Conservation (phyloP, 2,888 invertebrate species). For the Chaetogeoica ovagalla region DNA sequence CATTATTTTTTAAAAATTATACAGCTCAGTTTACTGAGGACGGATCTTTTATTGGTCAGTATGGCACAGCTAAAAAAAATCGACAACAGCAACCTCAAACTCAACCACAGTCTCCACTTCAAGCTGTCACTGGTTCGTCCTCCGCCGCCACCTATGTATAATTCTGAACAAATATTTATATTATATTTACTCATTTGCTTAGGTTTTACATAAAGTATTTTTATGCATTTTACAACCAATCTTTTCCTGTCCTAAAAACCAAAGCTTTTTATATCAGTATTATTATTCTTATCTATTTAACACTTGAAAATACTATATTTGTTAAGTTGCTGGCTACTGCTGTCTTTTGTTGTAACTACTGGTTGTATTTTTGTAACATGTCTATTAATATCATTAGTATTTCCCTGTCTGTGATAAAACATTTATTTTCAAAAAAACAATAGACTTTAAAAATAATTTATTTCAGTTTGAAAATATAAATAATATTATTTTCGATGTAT, state of each 20-base stretch:
- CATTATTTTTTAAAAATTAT: conserved; percentile 58
- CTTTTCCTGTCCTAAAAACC: conserved; percentile 25
- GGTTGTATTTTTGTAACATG: conserved; percentile 52
- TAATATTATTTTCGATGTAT: conserved; percentile 32
- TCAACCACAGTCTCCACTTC: conserved; percentile 40
- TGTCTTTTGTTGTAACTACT: conserved; percentile 40
- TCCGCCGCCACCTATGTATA: conserved; percentile 49
- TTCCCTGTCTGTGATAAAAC: conserved; percentile 49
- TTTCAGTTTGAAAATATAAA: conserved; percentile 16
- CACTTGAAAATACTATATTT: conserved; percentile 22
- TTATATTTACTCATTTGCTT: conserved; percentile 22
- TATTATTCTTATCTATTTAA: conserved; percentile 17
- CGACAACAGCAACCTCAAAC: conserved; percentile 36
- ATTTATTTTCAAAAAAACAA: conserved; percentile 20
- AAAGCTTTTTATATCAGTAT: conserved; percentile 47
- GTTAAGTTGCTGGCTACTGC: conserved; percentile 13
- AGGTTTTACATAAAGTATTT: conserved; percentile 33
- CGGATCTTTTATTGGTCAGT: conserved; percentile 96
- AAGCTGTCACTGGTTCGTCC: conserved; percentile 49
- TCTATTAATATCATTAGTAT: conserved; percentile 46
- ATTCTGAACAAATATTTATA: conserved; percentile 6
- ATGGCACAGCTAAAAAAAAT: conserved; percentile 64
- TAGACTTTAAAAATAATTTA: conserved; percentile 25
- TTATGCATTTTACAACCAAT: conserved; percentile 42
- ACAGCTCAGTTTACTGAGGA: conserved; percentile 92